Evolutionary conservation across 2,113 vertebrate genomes (phyloP).

Genomic region (Xiphophorus couchianus): DNA sequence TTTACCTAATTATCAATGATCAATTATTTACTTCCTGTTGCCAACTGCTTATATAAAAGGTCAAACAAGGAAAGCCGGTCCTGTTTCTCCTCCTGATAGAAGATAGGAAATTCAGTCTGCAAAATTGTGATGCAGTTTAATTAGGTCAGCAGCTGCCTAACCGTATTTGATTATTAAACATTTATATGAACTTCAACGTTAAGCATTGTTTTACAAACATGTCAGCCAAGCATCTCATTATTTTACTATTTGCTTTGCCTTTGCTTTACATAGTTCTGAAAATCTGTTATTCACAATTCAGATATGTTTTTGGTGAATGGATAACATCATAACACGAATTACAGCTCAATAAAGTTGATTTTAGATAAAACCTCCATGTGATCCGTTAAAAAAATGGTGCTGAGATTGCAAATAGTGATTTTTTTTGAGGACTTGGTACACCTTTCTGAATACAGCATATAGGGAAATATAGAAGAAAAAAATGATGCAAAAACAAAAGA

Average conservation of each 20-base stretch:
- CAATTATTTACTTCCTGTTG: constrained; percentile 12
- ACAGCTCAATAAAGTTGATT: too few relatives aligned
- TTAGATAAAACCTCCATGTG: too few relatives aligned
- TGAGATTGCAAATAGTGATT: too few relatives aligned
- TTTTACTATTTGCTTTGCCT: neutral
- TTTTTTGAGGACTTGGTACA: too few relatives aligned
- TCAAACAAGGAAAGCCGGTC: neutral
- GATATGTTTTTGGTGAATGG: too few relatives aligned
- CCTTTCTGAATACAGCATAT: too few relatives aligned
- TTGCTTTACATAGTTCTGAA: neutral
- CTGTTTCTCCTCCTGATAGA: neutral
- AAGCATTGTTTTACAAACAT: constrained; percentile 9
- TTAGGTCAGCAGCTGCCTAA: constrained; percentile 8
- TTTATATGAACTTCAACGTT: constrained; percentile 7
- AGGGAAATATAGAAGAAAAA: neutral
- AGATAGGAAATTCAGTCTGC: constrained; percentile 3
- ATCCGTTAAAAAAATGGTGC: too few relatives aligned
- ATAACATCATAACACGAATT: too few relatives aligned
- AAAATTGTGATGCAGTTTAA: neutral
- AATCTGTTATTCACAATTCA: neutral
- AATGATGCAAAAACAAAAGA: neutral
- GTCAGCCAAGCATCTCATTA: neutral
- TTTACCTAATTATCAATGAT: constrained; percentile 13
- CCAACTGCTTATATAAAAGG: neutral
- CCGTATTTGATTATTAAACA: neutral